phyloP scores from a whole-genome alignment of 1,140 invertebrate species.

The Chionoecetes opilio region DNA sequence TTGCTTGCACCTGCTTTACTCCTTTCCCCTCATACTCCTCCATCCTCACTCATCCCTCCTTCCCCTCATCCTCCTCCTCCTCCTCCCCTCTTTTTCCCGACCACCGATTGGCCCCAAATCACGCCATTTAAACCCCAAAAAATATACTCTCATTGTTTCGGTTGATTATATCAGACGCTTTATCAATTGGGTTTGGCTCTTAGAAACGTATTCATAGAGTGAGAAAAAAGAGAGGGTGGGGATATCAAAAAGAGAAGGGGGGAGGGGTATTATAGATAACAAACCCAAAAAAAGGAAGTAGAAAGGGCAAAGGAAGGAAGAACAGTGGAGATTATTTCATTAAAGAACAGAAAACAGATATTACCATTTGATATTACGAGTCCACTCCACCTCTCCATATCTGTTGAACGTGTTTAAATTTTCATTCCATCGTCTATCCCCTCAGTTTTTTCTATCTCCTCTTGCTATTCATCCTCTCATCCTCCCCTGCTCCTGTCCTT shows the following conservation, averaged over 20 bases:
- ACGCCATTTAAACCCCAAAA: not conserved
- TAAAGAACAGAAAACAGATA: not conserved
- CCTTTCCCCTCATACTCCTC: not conserved
- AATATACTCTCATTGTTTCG: not conserved
- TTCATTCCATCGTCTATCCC: too few species aligned
- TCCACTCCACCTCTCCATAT: not conserved
- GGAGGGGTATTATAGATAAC: not conserved
- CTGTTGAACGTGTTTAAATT: too few species aligned
- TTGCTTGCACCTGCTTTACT: too few species aligned
- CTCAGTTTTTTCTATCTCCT: too few species aligned
- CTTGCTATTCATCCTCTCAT: too few species aligned
- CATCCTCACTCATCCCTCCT: not conserved
- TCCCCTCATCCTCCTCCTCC: not conserved
- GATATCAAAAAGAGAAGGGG: not conserved
- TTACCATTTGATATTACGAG: not conserved
- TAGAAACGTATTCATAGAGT: not conserved
- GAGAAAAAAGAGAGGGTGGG: not conserved
- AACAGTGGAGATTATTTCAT: too few species aligned
- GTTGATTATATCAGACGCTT: not conserved
- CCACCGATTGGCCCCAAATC: not conserved
- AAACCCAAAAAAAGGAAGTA: not conserved
- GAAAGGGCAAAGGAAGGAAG: not conserved
- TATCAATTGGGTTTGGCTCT: not conserved
- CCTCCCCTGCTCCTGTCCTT: too few species aligned
- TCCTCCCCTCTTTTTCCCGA: not conserved